Conservation (phyloP, 2,888 invertebrate genomes). For the Itoplectis maculator region DNA sequence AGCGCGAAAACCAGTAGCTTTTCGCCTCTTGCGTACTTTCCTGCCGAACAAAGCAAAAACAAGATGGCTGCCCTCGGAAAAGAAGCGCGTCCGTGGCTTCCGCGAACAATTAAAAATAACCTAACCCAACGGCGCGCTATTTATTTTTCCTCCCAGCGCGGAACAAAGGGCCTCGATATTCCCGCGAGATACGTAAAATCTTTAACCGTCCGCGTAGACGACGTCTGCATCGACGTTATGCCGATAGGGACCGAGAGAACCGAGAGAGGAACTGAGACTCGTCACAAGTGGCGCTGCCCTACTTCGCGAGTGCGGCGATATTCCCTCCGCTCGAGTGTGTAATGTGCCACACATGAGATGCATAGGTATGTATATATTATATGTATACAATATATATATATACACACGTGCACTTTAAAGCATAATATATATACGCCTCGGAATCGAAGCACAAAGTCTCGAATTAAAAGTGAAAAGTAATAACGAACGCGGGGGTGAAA, state of each 20-base stretch:
- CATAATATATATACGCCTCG: no score
- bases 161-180: no score
- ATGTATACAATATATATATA: neutral
- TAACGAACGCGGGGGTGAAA: neutral
- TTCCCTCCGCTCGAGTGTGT: neutral
- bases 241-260: neutral
- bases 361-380: neutral
- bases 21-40: no score
- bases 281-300: neutral
- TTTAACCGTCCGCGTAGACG: neutral
- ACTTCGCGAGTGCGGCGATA: neutral
- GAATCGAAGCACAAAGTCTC: conserved; percentile 5
- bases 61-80: no score
- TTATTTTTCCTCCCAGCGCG: no score
- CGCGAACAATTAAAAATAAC: no score
- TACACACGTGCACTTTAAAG: no score
- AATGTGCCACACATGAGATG: neutral
- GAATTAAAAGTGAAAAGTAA: conserved; percentile 1
- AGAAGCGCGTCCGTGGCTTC: no score
- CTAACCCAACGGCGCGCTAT: no score
- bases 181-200: neutral
- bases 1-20: neutral
- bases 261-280: neutral
- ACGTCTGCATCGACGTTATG: neutral
- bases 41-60: no score